Evolutionary conservation across 2,888 invertebrate species (phyloP), one percentile per base, ranked within the genome.

Genomic region (Nomada fucata): DNA sequence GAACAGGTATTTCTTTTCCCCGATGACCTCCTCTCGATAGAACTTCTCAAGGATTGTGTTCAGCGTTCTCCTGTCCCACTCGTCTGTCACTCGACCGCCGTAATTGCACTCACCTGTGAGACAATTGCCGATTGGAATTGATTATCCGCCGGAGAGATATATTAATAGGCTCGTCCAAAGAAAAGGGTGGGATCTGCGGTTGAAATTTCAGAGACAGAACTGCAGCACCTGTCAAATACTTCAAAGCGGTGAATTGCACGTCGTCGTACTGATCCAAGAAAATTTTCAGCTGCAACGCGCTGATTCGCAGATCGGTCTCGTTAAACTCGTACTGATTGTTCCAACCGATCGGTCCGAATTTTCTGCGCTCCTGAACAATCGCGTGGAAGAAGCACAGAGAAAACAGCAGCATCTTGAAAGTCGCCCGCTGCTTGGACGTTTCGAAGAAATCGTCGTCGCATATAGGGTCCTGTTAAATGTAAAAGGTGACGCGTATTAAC

Each of bases 241-340:
- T 95, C 26, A 99, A 94, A 0, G 98, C 98, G 81, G 97, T 97
- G 92, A 96, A 97, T 94, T 97, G 97, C 0, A 97, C 96, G 82
- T 97, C 96, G 95, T 96, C 95, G 92, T 97, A 97, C 91, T 97
- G 96, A 91, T 97, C 96, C 68, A 97, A 94, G 93, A 97, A 97
- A 95, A 98, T 98, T 93, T 97, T 97, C 44, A 99, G 94, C 93
- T 99, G 99, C 91, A 97, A 96, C 47, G 97, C 96, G 87, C 98
- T 98, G 87, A 99, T 98, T 80, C 97, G 95, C 57, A 99, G 94
- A 94, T 99, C 99, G 0, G 98, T 98, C 93, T 99, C 98, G 92
- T 98, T 98, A 94, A 99, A 99, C 93, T 98, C 98, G 92, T 99
- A 99, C 0, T 97, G 96, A 89, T 98, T 98, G 93, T 99, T 99